Evolutionary conservation across 2,113 vertebrate genomes (phyloP).

Genomic region (Pavo muticus): DNA sequence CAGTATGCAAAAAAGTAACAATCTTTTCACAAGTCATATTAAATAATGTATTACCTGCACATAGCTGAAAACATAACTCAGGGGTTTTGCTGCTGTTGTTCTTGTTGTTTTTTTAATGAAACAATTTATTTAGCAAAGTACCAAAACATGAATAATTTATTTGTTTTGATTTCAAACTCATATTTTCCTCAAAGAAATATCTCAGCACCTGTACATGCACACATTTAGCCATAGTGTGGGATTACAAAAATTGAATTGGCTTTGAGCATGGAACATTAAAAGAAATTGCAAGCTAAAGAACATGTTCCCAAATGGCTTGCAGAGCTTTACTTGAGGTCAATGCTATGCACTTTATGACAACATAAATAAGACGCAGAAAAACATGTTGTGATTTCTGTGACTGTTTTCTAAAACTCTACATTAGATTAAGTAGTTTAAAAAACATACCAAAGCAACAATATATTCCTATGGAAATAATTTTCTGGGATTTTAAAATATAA

Average conservation of each 20-base stretch:
- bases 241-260: slow-evolving; percentile 37
- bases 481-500: background rate
- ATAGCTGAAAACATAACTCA: background rate
- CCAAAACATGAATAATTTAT: slow-evolving; percentile 7
- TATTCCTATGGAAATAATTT: background rate
- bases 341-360: slow-evolving; percentile 34
- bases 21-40: background rate
- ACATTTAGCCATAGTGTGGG: background rate
- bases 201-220: background rate
- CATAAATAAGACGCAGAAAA: background rate
- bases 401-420: slow-evolving; percentile 6
- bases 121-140: slow-evolving; percentile 56
- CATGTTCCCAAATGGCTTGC: background rate
- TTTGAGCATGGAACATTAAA: slow-evolving; percentile 34
- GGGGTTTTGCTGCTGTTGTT: background rate
- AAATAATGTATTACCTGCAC: slow-evolving; percentile 14
- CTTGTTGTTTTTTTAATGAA: background rate
- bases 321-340: background rate
- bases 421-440: background rate
- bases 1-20: background rate
- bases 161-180: slow-evolving; percentile 47
- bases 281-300: slow-evolving; percentile 39
- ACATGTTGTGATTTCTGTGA: background rate
- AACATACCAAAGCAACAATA: background rate
- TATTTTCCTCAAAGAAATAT: slow-evolving; percentile 53